Conservation (phyloP, 1,140 invertebrate genomes). For the Stenopsyche tienmushanensis region DNA sequence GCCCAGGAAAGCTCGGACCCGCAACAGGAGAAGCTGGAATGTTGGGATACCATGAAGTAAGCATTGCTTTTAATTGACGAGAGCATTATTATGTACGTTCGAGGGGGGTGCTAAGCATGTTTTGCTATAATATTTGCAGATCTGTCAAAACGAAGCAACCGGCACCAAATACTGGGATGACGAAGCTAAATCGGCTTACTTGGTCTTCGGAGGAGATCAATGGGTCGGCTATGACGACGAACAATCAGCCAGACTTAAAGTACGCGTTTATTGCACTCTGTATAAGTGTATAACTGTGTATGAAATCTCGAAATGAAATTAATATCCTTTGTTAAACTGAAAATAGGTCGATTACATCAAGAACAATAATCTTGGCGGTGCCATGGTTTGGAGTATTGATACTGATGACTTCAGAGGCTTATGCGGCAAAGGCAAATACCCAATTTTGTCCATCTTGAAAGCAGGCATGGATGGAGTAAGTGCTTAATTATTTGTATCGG, state of each 20-base stretch:
- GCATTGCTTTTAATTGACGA: not conserved
- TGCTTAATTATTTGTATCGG: conserved; percentile 56
- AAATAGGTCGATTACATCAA: conserved; percentile 55
- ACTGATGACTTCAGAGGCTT: conserved; percentile 59
- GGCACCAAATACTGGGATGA: conserved; percentile 19
- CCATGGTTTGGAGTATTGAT: conserved; percentile 66
- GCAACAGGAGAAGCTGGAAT: conserved; percentile 69
- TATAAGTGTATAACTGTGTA: too few relatives aligned
- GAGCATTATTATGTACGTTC: not conserved
- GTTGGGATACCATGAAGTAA: conserved; percentile 76
- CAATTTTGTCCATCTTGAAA: conserved; percentile 49
- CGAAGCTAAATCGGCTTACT: conserved; percentile 47
- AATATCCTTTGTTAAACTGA: too few relatives aligned
- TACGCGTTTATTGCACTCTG: too few relatives aligned
- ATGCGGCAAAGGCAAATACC: conserved; percentile 52
- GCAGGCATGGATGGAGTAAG: conserved; percentile 46
- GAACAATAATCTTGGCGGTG: conserved; percentile 55
- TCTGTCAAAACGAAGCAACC: conserved; percentile 21
- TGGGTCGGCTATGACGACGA: conserved; percentile 53
- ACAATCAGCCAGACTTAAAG: conserved; percentile 46
- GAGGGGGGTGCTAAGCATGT: not conserved
- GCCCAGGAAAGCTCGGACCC: conserved; percentile 63
- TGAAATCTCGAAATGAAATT: too few relatives aligned
- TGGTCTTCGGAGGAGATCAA: conserved; percentile 45
- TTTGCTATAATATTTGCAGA: conserved; percentile 4